These are phyloP conservation scores for Drosophila fulvimacula DNA, from an alignment of 2,888 invertebrate species.

Conservation along the genomic window DNA sequence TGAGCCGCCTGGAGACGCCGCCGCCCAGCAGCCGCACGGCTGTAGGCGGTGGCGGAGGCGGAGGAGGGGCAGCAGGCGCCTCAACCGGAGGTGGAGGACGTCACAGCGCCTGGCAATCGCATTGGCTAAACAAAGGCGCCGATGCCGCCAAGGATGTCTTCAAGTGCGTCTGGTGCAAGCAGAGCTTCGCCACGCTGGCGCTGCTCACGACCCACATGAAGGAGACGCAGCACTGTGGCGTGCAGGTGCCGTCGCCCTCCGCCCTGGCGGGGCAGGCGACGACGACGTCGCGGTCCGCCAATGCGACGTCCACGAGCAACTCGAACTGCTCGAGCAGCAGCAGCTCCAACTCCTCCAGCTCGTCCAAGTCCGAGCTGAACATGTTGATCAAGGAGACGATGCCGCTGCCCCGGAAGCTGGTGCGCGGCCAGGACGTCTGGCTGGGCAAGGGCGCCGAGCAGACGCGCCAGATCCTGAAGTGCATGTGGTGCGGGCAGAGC, in stretches of 20 bases:
- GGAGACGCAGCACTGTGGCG: conserved; percentile 98
- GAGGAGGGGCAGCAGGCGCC: conserved; percentile 86
- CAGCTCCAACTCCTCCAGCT: conserved; percentile 86
- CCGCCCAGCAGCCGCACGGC: conserved; percentile 82
- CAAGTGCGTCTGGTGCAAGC: conserved; percentile 99
- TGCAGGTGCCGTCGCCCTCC: conserved; percentile 88
- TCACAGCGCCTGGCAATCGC: conserved; percentile 98
- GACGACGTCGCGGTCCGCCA: conserved; percentile 7
- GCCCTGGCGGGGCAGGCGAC: conserved; percentile 1
- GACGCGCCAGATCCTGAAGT: conserved; percentile 97
- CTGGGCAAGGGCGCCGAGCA: conserved; percentile 98
- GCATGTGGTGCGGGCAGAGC: conserved; percentile 99
- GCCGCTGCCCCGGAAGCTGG: conserved; percentile 97
- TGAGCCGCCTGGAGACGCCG: conserved; percentile 90
- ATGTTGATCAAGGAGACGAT: conserved; percentile 96
- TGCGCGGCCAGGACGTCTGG: conserved; percentile 99
- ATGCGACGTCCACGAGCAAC: conserved; percentile 79
- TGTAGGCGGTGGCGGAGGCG: conserved; percentile 80
- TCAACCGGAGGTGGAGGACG: conserved; percentile 85
- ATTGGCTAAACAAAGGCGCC: conserved; percentile 98
- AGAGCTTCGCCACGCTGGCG: conserved; percentile 96
- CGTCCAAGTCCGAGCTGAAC: conserved; percentile 92
- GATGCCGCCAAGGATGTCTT: conserved; percentile 98
- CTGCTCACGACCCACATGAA: conserved; percentile 99
- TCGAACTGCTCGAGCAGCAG: conserved; percentile 84